Evolutionary conservation across 1,140 invertebrate species (phyloP), one percentile per base, ranked within the genome.

Genomic region (Drosophila sp.): DNA sequence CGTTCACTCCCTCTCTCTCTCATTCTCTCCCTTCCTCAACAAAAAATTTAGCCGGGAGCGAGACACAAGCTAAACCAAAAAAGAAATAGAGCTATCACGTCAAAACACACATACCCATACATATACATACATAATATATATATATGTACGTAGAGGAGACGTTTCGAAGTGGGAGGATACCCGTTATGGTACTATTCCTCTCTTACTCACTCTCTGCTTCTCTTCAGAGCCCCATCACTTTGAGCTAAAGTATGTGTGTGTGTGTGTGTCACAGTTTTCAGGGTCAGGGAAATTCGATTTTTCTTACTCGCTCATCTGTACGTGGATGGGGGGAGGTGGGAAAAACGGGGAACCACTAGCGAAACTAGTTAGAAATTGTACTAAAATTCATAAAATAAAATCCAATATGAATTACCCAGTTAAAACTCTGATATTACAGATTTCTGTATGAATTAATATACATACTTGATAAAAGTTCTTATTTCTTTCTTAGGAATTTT

Each of bases 211-310:
- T 62, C n/a, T 44, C 72, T 56, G 11, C 11, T 25, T 29, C 29
- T 57, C 38, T 44, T 50, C 23, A 50, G 25, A 50, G 10, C 1
- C 44, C 54, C 33, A 60, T 17, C 27, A 50, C 25, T 29, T 7
- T 29, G 41, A 17, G 4, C 27, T 32, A n/a, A 25, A 17, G 27
- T 30, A 3, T 67, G 57, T 56, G 35, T 65, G 38, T 66, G 35
- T 44, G 70, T 80, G 54, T 87, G 71, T 70, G 66, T 76, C 76
- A 65, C 74, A 73, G 70, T 75, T 80, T 87, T 87, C 84, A 87
- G 84, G 84, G 84, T 89, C 84, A 87, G 80, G 84, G 80, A 87
- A 87, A 84, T 87, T 87, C 84, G 84, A 87, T 87, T 87, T 87
- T 82, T 79, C 35, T 66, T 63, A 27, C 40, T 57, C 61, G 47